Evolutionary conservation across 2,113 vertebrate genomes (phyloP).

Genomic region (Dascyllus trimaculatus): DNA sequence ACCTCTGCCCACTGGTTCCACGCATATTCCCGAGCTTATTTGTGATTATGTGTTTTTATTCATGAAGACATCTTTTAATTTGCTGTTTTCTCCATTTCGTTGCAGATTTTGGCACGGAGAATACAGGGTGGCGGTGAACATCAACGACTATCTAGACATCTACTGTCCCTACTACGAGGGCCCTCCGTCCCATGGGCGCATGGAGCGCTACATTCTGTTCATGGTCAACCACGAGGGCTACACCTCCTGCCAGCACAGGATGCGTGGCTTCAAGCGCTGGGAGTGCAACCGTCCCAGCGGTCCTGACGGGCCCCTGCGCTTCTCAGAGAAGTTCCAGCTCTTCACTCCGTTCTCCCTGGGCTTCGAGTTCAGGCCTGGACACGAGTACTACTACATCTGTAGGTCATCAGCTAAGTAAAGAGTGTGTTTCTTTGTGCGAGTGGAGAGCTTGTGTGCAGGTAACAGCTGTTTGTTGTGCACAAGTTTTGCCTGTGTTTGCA

Average conservation of each 20-base stretch:
- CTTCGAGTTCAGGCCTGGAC: conserved; percentile 96
- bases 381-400: conserved; percentile 99
- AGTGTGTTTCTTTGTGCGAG: conserved; percentile 30
- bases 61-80: not conserved
- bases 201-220: conserved; percentile 96
- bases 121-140: conserved; percentile 95
- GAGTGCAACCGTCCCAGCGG: conserved; percentile 95
- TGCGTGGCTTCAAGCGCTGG: conserved; percentile 97
- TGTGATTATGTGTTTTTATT: conserved; percentile 14
- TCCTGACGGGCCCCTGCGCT: conserved; percentile 93
- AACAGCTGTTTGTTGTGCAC: conserved; percentile 18
- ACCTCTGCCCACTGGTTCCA: conserved; percentile 10
- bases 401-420: conserved; percentile 74
- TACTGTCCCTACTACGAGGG: conserved; percentile 96
- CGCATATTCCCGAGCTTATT: not conserved
- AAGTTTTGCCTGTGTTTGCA: conserved; percentile 31
- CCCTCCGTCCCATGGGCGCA: conserved; percentile 88
- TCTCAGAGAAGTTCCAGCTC: conserved; percentile 98
- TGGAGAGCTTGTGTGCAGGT: not conserved
- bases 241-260: conserved; percentile 92
- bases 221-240: conserved; percentile 97
- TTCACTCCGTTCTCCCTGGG: conserved; percentile 98
- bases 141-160: conserved; percentile 98
- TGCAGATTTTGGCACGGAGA: conserved; percentile 94
- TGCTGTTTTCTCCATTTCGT: not conserved